Evolutionary conservation across 2,113 vertebrate genomes (phyloP), one percentile per base, ranked within the genome.

Genomic region (Dicaeum eximium): DNA sequence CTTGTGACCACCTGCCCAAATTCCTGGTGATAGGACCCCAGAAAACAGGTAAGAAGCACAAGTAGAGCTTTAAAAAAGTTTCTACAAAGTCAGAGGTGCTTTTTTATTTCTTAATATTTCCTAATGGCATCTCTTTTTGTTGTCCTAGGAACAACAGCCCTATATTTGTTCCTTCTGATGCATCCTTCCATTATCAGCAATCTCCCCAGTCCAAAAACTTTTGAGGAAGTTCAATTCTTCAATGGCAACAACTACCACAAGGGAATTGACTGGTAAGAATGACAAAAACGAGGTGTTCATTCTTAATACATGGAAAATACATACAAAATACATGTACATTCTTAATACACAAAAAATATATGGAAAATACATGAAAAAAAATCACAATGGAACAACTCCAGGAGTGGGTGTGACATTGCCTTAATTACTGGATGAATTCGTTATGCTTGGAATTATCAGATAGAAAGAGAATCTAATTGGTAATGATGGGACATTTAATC

Each of bases 141-240:
- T 87, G 21, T 95, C 70, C 17, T 90, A 99, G 99, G 99, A 97
- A 99, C 99, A 86, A 99, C 99, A 51, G 99, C 99, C 31, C 98
- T 99, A 97, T 99, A 99, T 98, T 98, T 99, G 96, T 99, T 99
- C 98, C 99, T 99, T 53, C 98, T 99, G 95, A 99, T 99, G 99
- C 99, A 99, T 95, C 99, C 99, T 57, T 99, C 99, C 94, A 99
- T 99, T 97, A 98, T 99, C 97, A 99, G 99, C 95, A 99, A 99
- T 97, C 98, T 99, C 80, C 99, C 99, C 69, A 99, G 98, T 74
- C 98, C 98, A 85, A 99, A 98, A 98, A 99, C 99, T 23, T 99
- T 99, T 73, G 99, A 99, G 97, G 99, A 99, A 98, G 98, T 99
- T 94, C 99, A 99, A 90, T 99, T 99, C 97, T 99, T 99, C 96